A percentile compares a stretch with the other conserved stretches of the same genome.
These are phyloP conservation scores for Pinna nobilis DNA, from an alignment of 1,140 invertebrate species.

Conservation along the genomic window DNA sequence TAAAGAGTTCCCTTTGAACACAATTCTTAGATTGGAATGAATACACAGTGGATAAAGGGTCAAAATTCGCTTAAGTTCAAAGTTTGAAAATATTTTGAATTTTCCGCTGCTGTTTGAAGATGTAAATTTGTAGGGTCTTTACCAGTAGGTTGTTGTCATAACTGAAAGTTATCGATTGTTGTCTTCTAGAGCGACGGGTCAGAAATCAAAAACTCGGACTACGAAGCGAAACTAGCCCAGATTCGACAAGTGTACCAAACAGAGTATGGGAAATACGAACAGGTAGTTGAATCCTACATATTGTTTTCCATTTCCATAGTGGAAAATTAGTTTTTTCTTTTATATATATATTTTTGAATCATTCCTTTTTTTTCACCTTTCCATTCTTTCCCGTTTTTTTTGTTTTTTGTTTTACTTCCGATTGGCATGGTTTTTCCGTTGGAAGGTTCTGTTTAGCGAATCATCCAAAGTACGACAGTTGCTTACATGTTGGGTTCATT, in stretches of 20 bases:
- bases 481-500: no score
- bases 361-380: neutral
- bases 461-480: no score
- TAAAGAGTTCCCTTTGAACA: no score
- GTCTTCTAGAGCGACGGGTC: constrained; percentile 44
- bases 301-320: neutral
- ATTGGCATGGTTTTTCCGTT: no score
- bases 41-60: no score
- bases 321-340: neutral
- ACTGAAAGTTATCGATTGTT: constrained; percentile 32
- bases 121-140: constrained; percentile 9
- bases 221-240: constrained; percentile 58
- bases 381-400: neutral
- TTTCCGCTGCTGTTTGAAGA: neutral
- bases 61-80: no score
- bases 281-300: constrained; percentile 42
- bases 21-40: no score
- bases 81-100: no score
- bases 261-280: constrained; percentile 61
- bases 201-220: constrained; percentile 55
- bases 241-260: constrained; percentile 62
- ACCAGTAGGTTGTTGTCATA: neutral
- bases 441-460: no score
- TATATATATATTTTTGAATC: neutral
- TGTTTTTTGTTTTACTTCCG: no score